A percentile compares a stretch with the other conserved stretches of the same genome.
Evolutionary conservation across 2,888 invertebrate species (phyloP).

Genomic region (Idaea dimidiata): DNA sequence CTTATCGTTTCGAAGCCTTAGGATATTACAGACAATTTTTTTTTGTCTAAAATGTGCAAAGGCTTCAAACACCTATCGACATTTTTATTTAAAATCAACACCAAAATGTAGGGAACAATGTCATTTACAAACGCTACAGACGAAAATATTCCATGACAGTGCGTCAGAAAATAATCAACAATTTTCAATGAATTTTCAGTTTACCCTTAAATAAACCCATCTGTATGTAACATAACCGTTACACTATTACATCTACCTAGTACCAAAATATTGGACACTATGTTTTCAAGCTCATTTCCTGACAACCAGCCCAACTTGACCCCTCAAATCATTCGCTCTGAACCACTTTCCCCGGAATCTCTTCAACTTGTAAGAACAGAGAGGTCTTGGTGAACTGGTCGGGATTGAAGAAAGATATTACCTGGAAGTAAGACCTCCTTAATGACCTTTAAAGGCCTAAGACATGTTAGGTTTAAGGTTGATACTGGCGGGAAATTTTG

Average conservation of each 20-base stretch:
- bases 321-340: background rate
- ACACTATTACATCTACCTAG: background rate
- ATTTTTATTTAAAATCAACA: too few relatives aligned
- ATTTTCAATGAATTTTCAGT: too few relatives aligned
- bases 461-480: constrained; percentile 4
- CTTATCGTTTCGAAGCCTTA: too few relatives aligned
- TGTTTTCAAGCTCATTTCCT: background rate
- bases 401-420: constrained; percentile 10
- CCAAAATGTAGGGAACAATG: too few relatives aligned
- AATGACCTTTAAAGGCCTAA: constrained; percentile 13
- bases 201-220: constrained; percentile 1
- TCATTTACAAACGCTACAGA: too few relatives aligned
- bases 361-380: background rate
- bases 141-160: too few relatives aligned
- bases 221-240: background rate
- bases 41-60: too few relatives aligned
- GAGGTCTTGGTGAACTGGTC: constrained; percentile 9
- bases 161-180: too few relatives aligned
- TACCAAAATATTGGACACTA: background rate
- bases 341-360: background rate
- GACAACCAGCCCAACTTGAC: background rate
- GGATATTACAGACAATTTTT: too few relatives aligned
- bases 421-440: constrained; percentile 16
- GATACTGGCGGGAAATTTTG: background rate
- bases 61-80: too few relatives aligned